A percentile compares a stretch with the other conserved stretches of the same genome.
Conservation (phyloP, 2,888 invertebrate species). For the Elegia similella region DNA sequence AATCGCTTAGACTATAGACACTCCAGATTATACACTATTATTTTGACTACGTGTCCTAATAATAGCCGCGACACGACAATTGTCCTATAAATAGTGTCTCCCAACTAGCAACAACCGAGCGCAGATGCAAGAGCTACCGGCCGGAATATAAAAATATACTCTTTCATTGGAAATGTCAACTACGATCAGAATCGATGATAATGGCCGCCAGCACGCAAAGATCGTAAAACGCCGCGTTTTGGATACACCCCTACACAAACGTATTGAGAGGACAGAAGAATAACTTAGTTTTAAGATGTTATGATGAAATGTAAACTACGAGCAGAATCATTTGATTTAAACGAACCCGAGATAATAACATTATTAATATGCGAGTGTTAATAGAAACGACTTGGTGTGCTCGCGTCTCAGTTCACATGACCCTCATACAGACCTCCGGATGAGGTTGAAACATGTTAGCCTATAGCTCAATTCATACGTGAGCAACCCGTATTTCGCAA, state of each 20-base stretch:
- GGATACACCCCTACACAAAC: neutral
- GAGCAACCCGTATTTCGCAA: too few relatives aligned
- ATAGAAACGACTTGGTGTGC: too few relatives aligned
- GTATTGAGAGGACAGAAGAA: neutral
- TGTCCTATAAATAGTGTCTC: neutral
- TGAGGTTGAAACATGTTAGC: too few relatives aligned
- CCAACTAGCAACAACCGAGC: neutral
- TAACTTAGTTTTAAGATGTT: neutral
- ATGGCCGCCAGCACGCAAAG: slow-evolving; percentile 5
- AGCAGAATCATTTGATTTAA: too few relatives aligned
- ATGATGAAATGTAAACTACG: too few relatives aligned
- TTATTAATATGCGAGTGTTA: too few relatives aligned
- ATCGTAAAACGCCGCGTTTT: slow-evolving; percentile 6
- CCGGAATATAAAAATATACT: neutral
- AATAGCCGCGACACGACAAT: too few relatives aligned
- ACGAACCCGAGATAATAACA: too few relatives aligned
- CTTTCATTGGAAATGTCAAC: slow-evolving; percentile 13
- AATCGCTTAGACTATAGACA: neutral
- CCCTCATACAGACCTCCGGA: too few relatives aligned
- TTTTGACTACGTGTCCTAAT: too few relatives aligned
- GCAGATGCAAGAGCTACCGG: neutral
- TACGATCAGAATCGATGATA: slow-evolving; percentile 1
- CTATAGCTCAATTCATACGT: too few relatives aligned
- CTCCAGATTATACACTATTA: neutral
- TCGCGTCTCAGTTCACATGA: too few relatives aligned